Conservation (phyloP, 2,888 invertebrate genomes). For the Ormyrus pomaceus region DNA sequence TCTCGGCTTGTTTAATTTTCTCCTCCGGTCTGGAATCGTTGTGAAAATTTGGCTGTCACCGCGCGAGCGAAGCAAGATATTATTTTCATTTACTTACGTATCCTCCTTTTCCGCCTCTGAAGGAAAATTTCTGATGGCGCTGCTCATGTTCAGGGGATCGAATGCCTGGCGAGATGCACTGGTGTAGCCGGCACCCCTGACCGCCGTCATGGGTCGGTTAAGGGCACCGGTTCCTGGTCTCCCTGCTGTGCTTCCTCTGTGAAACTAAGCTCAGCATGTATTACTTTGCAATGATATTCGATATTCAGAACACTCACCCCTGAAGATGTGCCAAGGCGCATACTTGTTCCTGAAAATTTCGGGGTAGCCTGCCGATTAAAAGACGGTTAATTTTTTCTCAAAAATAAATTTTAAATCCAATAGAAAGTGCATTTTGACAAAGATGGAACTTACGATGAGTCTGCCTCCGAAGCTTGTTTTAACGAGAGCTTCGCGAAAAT, state of each 20-base stretch:
- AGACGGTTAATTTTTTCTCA: background rate
- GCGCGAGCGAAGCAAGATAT: background rate
- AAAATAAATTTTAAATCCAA: background rate
- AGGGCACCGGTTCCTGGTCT: constrained; percentile 74
- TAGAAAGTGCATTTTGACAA: background rate
- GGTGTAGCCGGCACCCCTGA: constrained; percentile 96
- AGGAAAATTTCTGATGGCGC: constrained; percentile 78
- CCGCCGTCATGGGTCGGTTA: constrained; percentile 96
- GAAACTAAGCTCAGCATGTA: constrained; percentile 67
- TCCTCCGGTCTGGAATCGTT: constrained; percentile 86
- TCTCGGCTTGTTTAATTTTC: constrained; percentile 92
- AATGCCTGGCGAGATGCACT: constrained; percentile 83
- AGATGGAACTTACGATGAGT: constrained; percentile 78
- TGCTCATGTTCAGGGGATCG: constrained; percentile 86
- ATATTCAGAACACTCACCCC: constrained; percentile 74
- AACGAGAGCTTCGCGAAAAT: constrained; percentile 84
- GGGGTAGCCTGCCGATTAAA: constrained; percentile 71
- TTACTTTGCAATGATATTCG: background rate
- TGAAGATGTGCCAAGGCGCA: constrained; percentile 78
- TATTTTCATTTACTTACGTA: constrained; percentile 79
- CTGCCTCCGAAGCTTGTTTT: constrained; percentile 84
- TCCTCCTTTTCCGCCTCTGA: constrained; percentile 87
- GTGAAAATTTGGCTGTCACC: too few species aligned
- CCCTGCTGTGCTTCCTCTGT: constrained; percentile 73
- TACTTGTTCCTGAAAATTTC: constrained; percentile 76